These are phyloP conservation scores for Pseudochirops cupreus DNA, from an alignment of 2,797 vertebrate genomes.

Conservation along the genomic window DNA sequence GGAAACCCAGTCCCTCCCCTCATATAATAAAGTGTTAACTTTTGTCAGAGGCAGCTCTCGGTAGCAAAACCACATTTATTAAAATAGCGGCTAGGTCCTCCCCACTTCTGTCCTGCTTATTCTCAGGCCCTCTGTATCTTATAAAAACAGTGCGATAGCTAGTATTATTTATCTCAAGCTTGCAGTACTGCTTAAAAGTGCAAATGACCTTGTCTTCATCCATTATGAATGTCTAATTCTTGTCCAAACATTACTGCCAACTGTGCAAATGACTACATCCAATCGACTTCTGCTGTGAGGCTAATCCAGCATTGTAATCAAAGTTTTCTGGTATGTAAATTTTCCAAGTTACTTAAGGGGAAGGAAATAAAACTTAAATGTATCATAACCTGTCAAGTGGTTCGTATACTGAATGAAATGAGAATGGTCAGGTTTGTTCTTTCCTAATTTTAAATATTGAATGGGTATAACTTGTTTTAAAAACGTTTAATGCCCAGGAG, in stretches of 20 bases:
- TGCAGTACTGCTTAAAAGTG: background rate
- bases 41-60: conserved; percentile 2
- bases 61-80: conserved; percentile 2
- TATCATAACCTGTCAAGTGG: conserved; percentile 12
- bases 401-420: background rate
- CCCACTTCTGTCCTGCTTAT: background rate
- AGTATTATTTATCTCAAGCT: background rate
- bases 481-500: no score
- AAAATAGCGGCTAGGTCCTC: background rate
- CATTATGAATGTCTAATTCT: background rate
- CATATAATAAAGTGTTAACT: background rate
- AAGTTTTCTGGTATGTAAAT: conserved; percentile 40
- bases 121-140: background rate
- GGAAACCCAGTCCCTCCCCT: conserved; percentile 41
- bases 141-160: conserved; percentile 10
- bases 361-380: conserved; percentile 46
- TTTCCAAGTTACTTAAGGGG: conserved; percentile 20
- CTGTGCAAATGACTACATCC: conserved; percentile 1
- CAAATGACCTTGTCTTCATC: background rate
- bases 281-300: background rate
- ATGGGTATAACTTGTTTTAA: no score
- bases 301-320: conserved; percentile 27
- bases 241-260: background rate
- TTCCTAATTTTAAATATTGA: no score
- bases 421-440: no score